Base-by-base conservation (phyloP, 2,113 vertebrate genomes). In the Nycticorax nycticorax region DNA sequence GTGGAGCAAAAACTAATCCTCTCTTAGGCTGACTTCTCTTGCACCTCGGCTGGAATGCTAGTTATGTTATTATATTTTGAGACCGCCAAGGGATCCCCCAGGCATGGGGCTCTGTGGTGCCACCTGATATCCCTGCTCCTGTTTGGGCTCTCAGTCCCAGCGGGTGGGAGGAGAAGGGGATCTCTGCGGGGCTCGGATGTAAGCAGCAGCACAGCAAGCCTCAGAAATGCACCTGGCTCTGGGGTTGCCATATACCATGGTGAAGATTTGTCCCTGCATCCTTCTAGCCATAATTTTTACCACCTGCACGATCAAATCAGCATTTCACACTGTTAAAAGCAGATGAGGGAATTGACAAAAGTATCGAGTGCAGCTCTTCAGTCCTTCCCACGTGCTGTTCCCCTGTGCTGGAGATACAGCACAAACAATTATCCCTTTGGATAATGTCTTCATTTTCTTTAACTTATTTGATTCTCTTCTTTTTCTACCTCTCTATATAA, bases 311-410 rank as follows among this genome's bases (percentile, higher is more conserved):
- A 85, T 92, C 76, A 85, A 96, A 91, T 45, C 60, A 55, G 52
- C 53, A 56, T 72, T 91, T 92, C 86, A 68, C 57, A 87, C 85
- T 92, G 91, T 89, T 96, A 89, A 87, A 92, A 87, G 41, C 53
- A 93, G 66, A 72, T 78, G 64, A 73, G 69, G n/a, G 89, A 97
- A 97, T 97, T 82, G 95, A 96, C 92, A 73, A 85, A 96, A 91
- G 77, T 97, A 97, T 97, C 3, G 95, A 97, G 69, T 68, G 86
- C n/a, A 95, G 62, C 84, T 85, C 73, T 87, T 85, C 76, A 88
- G 77, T 79, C 73, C 69, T 92, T 93, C 92, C 80, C 86, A 94
- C 66, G 56, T 95, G 89, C 67, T 95, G 85, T 80, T 95, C 35
- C n/a, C 55, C 50, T 95, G 94, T 96, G 94, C 93, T 94, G 59